These are phyloP conservation scores for Epizoanthus stellaris DNA, from an alignment of 92 coral and sea anemone species.

Conservation along the genomic window DNA sequence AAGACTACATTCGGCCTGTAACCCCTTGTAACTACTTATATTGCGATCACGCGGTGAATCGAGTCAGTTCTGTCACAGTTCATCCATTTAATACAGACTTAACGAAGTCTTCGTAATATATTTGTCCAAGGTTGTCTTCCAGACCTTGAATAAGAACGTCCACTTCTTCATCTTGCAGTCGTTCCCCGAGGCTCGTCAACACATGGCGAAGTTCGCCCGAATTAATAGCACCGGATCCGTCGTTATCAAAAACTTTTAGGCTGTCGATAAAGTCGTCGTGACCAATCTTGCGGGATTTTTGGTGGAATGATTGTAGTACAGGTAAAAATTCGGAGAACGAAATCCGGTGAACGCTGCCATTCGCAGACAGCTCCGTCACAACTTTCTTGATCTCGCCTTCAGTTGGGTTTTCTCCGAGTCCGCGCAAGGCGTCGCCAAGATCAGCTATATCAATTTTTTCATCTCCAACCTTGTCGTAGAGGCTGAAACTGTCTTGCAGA, in stretches of 20 bases:
- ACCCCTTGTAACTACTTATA: not conserved
- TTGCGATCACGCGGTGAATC: not conserved
- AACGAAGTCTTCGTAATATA: constrained; percentile 93
- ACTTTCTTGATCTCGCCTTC: constrained; percentile 92
- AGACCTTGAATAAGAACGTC: constrained; percentile 88
- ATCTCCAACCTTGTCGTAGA: constrained; percentile 94
- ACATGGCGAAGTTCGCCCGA: constrained; percentile 97
- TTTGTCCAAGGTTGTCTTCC: constrained; percentile 93
- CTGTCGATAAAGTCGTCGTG: constrained; percentile 95
- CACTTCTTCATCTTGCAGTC: constrained; percentile 85
- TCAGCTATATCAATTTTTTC: constrained; percentile 86
- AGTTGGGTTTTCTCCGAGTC: constrained; percentile 95
- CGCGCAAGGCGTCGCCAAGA: constrained; percentile 88
- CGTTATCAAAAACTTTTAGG: constrained; percentile 90
- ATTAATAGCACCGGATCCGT: constrained; percentile 86
- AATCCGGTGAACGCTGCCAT: constrained; percentile 70
- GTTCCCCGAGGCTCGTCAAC: constrained; percentile 91
- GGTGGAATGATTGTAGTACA: constrained; percentile 80
- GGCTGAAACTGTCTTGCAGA: constrained; percentile 78
- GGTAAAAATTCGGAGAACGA: constrained; percentile 94
- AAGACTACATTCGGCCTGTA: no score
- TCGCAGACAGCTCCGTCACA: constrained; percentile 85
- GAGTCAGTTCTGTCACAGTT: not conserved
- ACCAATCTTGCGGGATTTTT: constrained; percentile 73
- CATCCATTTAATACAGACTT: constrained; percentile 81